Base-by-base conservation (phyloP, 2,888 invertebrate species). In the Diaperis boleti region DNA sequence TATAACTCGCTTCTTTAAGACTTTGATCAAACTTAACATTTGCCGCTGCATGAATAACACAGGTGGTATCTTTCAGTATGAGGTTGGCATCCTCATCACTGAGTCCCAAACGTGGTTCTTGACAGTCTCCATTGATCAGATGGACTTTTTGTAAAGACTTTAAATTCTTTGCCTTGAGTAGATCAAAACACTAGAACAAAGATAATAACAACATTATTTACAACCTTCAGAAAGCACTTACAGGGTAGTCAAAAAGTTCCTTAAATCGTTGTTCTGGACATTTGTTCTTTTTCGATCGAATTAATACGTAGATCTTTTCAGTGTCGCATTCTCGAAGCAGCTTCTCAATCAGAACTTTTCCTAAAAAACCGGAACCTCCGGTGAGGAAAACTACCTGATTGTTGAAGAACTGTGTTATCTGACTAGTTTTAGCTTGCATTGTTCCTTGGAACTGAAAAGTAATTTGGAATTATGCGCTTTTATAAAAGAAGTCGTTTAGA, bases 21-120 rank as follows among this genome's bases (percentile, higher is more conserved):
- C 84, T 85, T 75, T 91, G 91, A 74, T 91, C 89, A 74, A 92
- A 91, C 65, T 87, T 84, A 11, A 91, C 88, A 1, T 22, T n/a
- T n/a, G n/a, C n/a, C n/a, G n/a, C n/a, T n/a, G n/a, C n/a, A n/a
- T n/a, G n/a, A n/a, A n/a, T n/a, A n/a, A n/a, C n/a, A n/a, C n/a
- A n/a, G n/a, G n/a, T n/a, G n/a, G n/a, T n/a, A n/a, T n/a, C n/a
- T n/a, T n/a, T n/a, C n/a, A n/a, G n/a, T n/a, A n/a, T n/a, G n/a
- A n/a, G n/a, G n/a, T n/a, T n/a, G n/a, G n/a, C n/a, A n/a, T n/a
- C n/a, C n/a, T n/a, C n/a, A n/a, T n/a, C n/a, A n/a, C n/a, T n/a
- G n/a, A n/a, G n/a, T n/a, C n/a, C n/a, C n/a, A n/a, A n/a, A n/a
- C n/a, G n/a, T n/a, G n/a, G n/a, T n/a, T n/a, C n/a, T n/a, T 22